A percentile compares a stretch with the other conserved stretches of the same genome.
phyloP scores from a whole-genome alignment of 2,888 invertebrate genomes.

The Mythimna ferrago region DNA sequence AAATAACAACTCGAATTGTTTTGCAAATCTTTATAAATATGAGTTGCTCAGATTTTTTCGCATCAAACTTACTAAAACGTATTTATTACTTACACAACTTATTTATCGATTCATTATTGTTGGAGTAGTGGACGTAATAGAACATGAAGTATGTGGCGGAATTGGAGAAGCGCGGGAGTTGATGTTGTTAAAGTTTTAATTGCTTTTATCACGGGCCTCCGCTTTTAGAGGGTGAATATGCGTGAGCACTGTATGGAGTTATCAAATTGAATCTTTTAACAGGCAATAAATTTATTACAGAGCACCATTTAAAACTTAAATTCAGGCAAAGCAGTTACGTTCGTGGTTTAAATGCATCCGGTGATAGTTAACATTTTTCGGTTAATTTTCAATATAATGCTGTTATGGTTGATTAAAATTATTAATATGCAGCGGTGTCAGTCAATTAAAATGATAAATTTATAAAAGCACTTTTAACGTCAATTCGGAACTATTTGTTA shows the following conservation, averaged over 20 bases:
- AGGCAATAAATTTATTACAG: conserved; percentile 69
- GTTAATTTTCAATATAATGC: conserved; percentile 46
- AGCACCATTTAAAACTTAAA: conserved; percentile 65
- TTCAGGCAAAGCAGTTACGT: conserved; percentile 39
- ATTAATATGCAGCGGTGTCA: conserved; percentile 29
- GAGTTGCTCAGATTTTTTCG: conserved; percentile 64
- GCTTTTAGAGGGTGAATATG: conserved; percentile 83
- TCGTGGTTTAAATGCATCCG: conserved; percentile 23
- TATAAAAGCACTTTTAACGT: conserved; percentile 20
- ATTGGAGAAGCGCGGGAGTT: conserved; percentile 79
- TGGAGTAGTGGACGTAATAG: conserved; percentile 63
- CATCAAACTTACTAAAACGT: conserved; percentile 64
- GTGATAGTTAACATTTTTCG: conserved; percentile 41
- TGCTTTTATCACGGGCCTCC: conserved; percentile 85
- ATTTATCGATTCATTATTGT: conserved; percentile 74
- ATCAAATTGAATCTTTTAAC: conserved; percentile 82
- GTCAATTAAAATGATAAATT: conserved; percentile 37
- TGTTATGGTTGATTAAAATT: conserved; percentile 39
- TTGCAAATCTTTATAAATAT: conserved; percentile 74
- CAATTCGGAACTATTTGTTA: background rate
- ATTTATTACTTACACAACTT: conserved; percentile 66
- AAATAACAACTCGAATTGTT: conserved; percentile 81
- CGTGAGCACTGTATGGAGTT: conserved; percentile 78
- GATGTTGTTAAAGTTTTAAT: conserved; percentile 88
- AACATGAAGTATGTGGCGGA: conserved; percentile 74